Evolutionary conservation across 2,797 vertebrate species (phyloP).

Genomic region (Pseudocheirus occidentalis): DNA sequence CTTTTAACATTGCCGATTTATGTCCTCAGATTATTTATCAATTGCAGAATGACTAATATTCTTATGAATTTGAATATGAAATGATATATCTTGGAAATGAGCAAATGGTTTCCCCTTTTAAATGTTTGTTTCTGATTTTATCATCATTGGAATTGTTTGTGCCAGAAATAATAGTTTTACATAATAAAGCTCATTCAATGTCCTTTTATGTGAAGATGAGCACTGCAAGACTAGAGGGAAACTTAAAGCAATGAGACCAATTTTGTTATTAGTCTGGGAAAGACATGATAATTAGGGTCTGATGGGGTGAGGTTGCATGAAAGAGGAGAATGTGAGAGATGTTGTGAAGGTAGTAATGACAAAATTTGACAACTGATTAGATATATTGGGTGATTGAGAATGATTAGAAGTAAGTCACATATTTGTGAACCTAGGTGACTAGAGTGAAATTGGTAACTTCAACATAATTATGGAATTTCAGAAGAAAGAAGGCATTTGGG

Average conservation of each 20-base stretch:
- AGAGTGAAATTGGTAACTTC: not conserved
- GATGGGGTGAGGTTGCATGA: not conserved
- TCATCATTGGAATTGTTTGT: not conserved
- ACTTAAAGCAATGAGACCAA: not conserved
- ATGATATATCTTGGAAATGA: not conserved
- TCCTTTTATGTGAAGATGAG: not conserved
- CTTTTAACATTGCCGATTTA: not conserved
- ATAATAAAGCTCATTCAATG: not conserved
- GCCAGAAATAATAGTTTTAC: not conserved
- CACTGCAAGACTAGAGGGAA: not conserved
- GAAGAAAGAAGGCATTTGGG: not conserved
- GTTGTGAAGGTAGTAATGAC: not conserved
- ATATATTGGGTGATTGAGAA: not conserved
- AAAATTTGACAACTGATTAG: not conserved
- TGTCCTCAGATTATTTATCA: not conserved
- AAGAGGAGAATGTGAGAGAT: not conserved
- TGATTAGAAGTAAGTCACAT: not conserved
- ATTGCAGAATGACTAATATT: not conserved
- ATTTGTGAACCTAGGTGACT: not conserved
- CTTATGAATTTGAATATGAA: not conserved
- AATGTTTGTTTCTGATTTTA: not conserved
- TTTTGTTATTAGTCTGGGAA: not conserved
- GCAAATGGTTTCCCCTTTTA: not conserved
- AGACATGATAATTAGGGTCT: not conserved
- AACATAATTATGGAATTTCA: not conserved